Conservation (phyloP, 2,113 vertebrate species). For the Dolichotis patagonum region DNA sequence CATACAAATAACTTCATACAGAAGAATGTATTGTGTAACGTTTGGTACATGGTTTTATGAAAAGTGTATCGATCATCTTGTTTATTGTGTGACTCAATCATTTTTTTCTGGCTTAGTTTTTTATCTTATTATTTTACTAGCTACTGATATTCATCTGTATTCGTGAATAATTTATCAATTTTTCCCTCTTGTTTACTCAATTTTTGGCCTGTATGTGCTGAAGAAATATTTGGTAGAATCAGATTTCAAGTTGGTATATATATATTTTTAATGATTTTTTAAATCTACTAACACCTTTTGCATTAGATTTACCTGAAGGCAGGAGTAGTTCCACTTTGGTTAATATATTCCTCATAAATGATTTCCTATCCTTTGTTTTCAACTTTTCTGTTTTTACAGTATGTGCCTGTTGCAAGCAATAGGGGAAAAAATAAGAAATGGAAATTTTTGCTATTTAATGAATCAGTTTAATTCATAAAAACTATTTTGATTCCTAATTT, state of each 20-base stretch:
- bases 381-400: neutral
- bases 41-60: neutral
- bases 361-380: neutral
- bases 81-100: neutral
- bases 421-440: neutral
- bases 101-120: neutral
- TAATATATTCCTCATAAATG: neutral
- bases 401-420: neutral
- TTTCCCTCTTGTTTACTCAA: neutral
- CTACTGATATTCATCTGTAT: neutral
- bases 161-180: neutral
- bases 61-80: neutral
- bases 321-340: neutral
- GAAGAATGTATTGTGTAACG: neutral
- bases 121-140: neutral
- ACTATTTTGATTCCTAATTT: neutral
- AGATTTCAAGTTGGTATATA: neutral
- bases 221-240: neutral
- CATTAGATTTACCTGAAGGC: neutral
- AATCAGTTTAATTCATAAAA: neutral
- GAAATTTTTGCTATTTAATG: neutral
- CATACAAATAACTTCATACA: neutral
- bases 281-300: neutral
- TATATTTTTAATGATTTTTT: neutral
- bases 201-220: neutral